Evolutionary conservation across 2,888 invertebrate species (phyloP), one percentile per base, ranked within the genome.

Genomic region (Platypus cylindrus): DNA sequence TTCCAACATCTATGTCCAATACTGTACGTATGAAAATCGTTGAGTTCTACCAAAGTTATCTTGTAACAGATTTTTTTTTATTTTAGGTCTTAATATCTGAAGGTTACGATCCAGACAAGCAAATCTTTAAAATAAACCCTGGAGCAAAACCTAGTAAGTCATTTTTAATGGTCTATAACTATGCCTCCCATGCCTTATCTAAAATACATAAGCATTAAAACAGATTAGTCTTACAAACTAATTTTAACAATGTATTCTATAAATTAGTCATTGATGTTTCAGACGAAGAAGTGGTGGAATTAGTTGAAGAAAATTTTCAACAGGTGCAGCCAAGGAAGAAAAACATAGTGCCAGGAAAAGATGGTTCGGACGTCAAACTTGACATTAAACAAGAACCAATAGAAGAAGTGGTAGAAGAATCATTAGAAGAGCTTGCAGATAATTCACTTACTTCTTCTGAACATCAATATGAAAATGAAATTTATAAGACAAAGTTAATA

Each of bases 91-190:
- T 75, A 31, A 66, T 69, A 50, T 74, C 75, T 9, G 77, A 82
- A 56, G 80, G 81, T 3, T 63, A 74, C 38, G 75, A 87, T 65
- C 80, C 85, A 2, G 75, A 75, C 5, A 78, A 75, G 17, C 78
- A 70, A 56, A 57, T 73, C 25, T 80, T 83, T 60, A 71, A 74
- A 22, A 34, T 27, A 5, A 24, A 18, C 17, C 3, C 31, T 16
- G 34, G 34, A n/a, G 13, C 7, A 5, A 40, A 33, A 15, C 29
- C 24, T 28, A 30, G 32, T 12, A 32, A 28, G 17, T 23, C 25
- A 5, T 5, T 8, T 22, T 12, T 17, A 3, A 5, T 17, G 8
- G 16, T 17, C 12, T 30, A 11, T 9, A n/a, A 24, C n/a, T n/a
- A 23, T 5, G 11, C n/a, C n/a, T n/a, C n/a, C n/a, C n/a, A n/a